Percentiles rank a stretch among this genome's conserved stretches.
These are phyloP conservation scores for Crossaster papposus DNA, from an alignment of 53 echinoderm and acorn worm species.

Conservation along the genomic window DNA sequence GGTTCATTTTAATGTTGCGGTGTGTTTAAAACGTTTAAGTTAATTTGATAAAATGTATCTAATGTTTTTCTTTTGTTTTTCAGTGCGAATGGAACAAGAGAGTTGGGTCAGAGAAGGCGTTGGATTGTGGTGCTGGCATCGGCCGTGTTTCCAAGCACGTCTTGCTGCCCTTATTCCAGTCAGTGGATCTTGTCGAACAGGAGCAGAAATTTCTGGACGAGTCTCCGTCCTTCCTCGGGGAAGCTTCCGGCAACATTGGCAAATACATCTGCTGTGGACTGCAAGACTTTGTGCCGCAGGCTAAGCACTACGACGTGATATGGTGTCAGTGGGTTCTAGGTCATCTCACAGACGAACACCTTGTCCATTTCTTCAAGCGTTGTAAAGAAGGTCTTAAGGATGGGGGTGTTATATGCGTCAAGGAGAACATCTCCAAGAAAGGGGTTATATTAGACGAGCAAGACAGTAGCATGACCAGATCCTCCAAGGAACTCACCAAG, in stretches of 20 bases:
- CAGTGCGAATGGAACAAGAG: conserved; percentile 80
- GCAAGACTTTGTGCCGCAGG: conserved; percentile 77
- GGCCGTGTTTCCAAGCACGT: conserved; percentile 92
- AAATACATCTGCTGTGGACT: conserved; percentile 83
- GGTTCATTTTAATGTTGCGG: not conserved
- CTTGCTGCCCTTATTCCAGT: conserved; percentile 81
- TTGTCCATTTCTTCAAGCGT: conserved; percentile 80
- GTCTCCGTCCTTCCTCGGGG: conserved; percentile 75
- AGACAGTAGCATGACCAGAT: conserved; percentile 93
- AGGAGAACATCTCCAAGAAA: conserved; percentile 87
- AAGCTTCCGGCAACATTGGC: conserved; percentile 62
- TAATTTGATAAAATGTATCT: not conserved
- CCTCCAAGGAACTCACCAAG: conserved; percentile 63
- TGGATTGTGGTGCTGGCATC: conserved; percentile 95
- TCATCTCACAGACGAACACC: conserved; percentile 87
- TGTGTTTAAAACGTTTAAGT: not conserved
- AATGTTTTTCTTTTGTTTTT: not conserved
- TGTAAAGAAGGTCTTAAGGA: conserved; percentile 77
- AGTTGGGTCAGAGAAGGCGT: conserved; percentile 73
- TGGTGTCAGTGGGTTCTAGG: conserved; percentile 99
- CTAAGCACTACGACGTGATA: conserved; percentile 86
- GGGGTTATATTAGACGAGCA: conserved; percentile 84
- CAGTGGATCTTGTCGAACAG: conserved; percentile 88
- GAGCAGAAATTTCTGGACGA: conserved; percentile 80
- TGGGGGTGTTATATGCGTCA: conserved; percentile 81